A percentile compares a stretch with the other conserved stretches of the same genome.
Evolutionary conservation across 2,113 vertebrate genomes (phyloP).

Genomic region (Naja naja): DNA sequence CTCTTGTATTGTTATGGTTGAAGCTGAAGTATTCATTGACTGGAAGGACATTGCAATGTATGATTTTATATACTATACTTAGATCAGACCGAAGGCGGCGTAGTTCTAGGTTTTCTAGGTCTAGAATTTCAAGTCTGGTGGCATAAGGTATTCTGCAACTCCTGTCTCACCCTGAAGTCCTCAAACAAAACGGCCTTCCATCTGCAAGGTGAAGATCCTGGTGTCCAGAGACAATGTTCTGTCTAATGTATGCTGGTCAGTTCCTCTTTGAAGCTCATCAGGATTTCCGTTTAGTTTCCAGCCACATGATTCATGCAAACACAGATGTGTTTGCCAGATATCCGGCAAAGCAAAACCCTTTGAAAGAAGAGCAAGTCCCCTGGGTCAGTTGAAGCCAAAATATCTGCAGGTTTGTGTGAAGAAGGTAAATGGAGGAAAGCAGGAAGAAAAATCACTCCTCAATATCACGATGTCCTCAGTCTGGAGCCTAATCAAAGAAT

Average conservation of each 20-base stretch:
- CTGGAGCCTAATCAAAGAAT: background rate
- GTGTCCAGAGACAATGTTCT: background rate
- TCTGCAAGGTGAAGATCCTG: background rate
- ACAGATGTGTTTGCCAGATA: slow-evolving; percentile 4
- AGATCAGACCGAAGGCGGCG: too few species aligned
- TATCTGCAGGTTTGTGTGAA: background rate
- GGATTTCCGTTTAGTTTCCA: background rate
- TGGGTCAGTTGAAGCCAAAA: background rate
- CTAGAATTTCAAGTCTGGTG: too few species aligned
- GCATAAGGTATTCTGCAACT: too few species aligned
- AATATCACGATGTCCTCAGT: background rate
- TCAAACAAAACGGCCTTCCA: background rate
- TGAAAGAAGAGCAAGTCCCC: background rate
- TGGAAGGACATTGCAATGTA: too few species aligned
- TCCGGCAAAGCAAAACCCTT: background rate
- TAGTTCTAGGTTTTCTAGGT: too few species aligned
- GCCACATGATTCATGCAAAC: slow-evolving; percentile 1
- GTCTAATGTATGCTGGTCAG: background rate
- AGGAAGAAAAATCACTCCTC: background rate
- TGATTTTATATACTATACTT: too few species aligned
- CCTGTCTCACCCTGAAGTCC: background rate
- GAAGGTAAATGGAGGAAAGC: background rate
- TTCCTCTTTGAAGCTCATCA: background rate
- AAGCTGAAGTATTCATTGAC: too few species aligned
- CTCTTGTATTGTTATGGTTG: too few species aligned